Evolutionary conservation across 1,140 invertebrate genomes (phyloP), one percentile per base, ranked within the genome.

Genomic region (Drosophila ercepeae): DNA sequence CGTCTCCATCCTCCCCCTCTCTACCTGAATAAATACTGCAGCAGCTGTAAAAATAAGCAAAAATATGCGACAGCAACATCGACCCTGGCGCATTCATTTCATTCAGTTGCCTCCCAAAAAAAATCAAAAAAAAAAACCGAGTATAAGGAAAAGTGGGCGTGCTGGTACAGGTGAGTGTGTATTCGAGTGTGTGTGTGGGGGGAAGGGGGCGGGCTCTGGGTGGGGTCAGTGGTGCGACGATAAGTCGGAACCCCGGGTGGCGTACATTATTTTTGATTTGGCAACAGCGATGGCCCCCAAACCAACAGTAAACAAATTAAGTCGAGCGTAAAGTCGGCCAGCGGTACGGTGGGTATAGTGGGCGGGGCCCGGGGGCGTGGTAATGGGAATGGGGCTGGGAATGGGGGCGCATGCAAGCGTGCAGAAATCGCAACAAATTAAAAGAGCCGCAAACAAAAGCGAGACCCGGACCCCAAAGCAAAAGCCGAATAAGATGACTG

Each of bases 271-370:
- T 74, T 74, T 74, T 74, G 70, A 74, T 74, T 74, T 74, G 78
- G 65, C 76, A 74, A 58, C 51, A 75, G 77, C 79, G 48, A 84
- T 78, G 78, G 75, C 71, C 79, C 64, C 72, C 76, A 81, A 86
- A 86, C 81, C 81, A 86, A 81, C 81, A 84, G 81, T 84, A 84
- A 84, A 84, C 81, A 86, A 86, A 86, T 86, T 86, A 86, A 86
- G 81, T 86, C 81, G 76, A 86, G 81, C 81, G 81, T 86, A 81
- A 86, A 86, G 51, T 88, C 61, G 72, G 67, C 77, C 79, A 72
- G 54, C 51, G 42, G 58, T 39, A 4, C 11, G 51, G 78, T 27
- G 32, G 32, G 32, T 9, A 13, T 5, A 34, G 11, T 0, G 34
- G 29, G 57, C 16, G 18, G 14, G 16, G 7, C 14, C 16, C 3